Evolutionary conservation across 2,888 invertebrate species (phyloP), one percentile per base, ranked within the genome.

Genomic region (Parapristionchus giblindavisi): DNA sequence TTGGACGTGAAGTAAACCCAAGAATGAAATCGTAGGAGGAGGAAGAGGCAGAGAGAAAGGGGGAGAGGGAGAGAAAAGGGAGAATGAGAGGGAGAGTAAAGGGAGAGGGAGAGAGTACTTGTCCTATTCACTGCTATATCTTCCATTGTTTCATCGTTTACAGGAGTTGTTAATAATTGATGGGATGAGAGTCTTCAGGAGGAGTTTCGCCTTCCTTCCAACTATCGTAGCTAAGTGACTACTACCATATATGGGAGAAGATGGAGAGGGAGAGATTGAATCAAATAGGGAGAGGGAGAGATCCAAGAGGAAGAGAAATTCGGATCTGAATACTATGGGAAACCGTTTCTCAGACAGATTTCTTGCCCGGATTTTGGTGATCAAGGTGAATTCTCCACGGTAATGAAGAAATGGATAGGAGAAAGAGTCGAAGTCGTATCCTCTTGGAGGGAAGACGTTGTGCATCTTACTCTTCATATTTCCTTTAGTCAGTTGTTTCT

Each of bases 291-390:
- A 36, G 38, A 51, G 14, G 68, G 24, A 52, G 54, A n/a, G 52
- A 52, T 34, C n/a, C n/a, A n/a, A n/a, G n/a, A n/a, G n/a, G n/a
- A n/a, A n/a, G n/a, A n/a, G n/a, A n/a, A n/a, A n/a, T n/a, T n/a
- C n/a, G n/a, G n/a, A n/a, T n/a, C n/a, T n/a, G 11, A 58, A 8
- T 14, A 48, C 48, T 14, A 11, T 21, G 34, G 43, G 68, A 40
- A 36, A 68, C 68, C 51, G 68, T 68, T 52, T 68, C 68, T 68
- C 51, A 68, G 68, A 68, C 51, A 68, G 34, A 43, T 48, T 52
- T 48, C 34, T 68, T 52, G 68, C 52, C 34, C 52, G 27, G 34
- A 14, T 21, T 3, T 6, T 14, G 24, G 54, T 6, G 54, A 14
- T 6, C 6, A 36, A 27, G 52, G 36, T 34, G 32, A 52, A 48